Percentiles rank a stretch among this genome's conserved stretches.
Conservation (phyloP, 1,140 invertebrate genomes). For the Lordiphosa clarofinis region DNA sequence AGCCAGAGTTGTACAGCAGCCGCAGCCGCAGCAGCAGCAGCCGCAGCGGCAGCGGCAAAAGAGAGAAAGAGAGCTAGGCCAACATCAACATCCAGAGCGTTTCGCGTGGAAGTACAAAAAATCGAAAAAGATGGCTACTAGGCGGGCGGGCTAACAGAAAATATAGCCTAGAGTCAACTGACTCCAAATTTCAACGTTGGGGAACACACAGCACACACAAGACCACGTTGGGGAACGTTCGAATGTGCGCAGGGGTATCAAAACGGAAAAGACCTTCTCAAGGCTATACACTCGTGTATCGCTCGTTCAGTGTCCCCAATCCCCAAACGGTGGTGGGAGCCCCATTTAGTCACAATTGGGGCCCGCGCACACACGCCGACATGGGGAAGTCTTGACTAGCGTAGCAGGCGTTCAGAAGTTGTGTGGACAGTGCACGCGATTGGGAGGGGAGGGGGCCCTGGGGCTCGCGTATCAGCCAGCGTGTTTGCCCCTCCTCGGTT, state of each 20-base stretch:
- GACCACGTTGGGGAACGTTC: constrained; percentile 19
- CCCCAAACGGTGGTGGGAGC: constrained; percentile 13
- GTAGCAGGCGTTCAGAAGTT: constrained; percentile 60
- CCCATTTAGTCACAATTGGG: constrained; percentile 46
- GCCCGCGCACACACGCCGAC: constrained; percentile 69
- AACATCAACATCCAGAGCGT: constrained; percentile 29
- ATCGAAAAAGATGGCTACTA: constrained; percentile 79
- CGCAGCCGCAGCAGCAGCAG: background rate
- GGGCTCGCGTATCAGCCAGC: constrained; percentile 29
- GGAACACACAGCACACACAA: constrained; percentile 19
- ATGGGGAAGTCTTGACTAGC: constrained; percentile 78
- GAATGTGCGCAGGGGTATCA: constrained; percentile 29
- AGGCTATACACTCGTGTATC: constrained; percentile 19
- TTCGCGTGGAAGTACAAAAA: constrained; percentile 54
- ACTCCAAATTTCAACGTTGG: constrained; percentile 20
- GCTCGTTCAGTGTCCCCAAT: background rate
- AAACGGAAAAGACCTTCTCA: constrained; percentile 41
- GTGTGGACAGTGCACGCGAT: constrained; percentile 6
- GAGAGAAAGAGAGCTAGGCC: constrained; percentile 21
- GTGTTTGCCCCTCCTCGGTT: constrained; percentile 1
- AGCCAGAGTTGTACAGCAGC: constrained; percentile 30
- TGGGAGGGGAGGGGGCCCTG: background rate
- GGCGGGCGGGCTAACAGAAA: constrained; percentile 76
- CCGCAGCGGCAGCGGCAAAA: constrained; percentile 9
- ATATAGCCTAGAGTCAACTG: constrained; percentile 39